Percentiles rank a stretch among this genome's conserved stretches.
phyloP scores from a whole-genome alignment of 2,888 invertebrate species.

The Nycteola revayana region DNA sequence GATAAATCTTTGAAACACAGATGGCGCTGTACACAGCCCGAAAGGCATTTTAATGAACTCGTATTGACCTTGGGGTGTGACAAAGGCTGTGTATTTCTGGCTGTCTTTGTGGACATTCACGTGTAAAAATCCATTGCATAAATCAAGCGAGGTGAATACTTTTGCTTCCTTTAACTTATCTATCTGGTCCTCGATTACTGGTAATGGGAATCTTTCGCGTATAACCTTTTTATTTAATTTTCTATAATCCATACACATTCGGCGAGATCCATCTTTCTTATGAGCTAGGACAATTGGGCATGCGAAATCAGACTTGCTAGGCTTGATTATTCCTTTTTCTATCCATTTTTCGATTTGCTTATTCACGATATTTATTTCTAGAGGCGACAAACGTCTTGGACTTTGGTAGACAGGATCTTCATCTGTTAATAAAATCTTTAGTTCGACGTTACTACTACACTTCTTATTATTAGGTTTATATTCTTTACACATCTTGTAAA shows the following conservation, averaged over 20 bases:
- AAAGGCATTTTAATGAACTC: constrained; percentile 8
- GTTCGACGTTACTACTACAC: constrained; percentile 1
- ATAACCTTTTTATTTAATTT: not conserved
- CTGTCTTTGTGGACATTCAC: not conserved
- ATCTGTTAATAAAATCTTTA: constrained; percentile 4
- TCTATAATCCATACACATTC: constrained; percentile 2
- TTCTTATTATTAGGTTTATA: constrained; percentile 5
- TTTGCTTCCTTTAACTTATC: constrained; percentile 1
- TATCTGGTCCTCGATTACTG: constrained; percentile 3
- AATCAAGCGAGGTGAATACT: not conserved
- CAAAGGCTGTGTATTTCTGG: constrained; percentile 6
- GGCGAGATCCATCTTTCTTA: not conserved
- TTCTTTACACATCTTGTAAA: not conserved
- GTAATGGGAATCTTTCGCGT: constrained; percentile 4
- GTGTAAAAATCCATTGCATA: constrained; percentile 3
- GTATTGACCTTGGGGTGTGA: constrained; percentile 6
- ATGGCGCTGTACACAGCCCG: constrained; percentile 2
- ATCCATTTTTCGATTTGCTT: constrained; percentile 4
- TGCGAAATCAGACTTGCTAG: constrained; percentile 3
- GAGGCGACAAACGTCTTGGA: constrained; percentile 1
- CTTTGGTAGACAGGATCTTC: constrained; percentile 2
- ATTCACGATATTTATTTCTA: constrained; percentile 1
- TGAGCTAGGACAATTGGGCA: constrained; percentile 2
- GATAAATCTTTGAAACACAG: constrained; percentile 6
- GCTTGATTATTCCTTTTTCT: constrained; percentile 1